phyloP scores from a whole-genome alignment of 2,113 vertebrate genomes.

The Antigone vipio region DNA sequence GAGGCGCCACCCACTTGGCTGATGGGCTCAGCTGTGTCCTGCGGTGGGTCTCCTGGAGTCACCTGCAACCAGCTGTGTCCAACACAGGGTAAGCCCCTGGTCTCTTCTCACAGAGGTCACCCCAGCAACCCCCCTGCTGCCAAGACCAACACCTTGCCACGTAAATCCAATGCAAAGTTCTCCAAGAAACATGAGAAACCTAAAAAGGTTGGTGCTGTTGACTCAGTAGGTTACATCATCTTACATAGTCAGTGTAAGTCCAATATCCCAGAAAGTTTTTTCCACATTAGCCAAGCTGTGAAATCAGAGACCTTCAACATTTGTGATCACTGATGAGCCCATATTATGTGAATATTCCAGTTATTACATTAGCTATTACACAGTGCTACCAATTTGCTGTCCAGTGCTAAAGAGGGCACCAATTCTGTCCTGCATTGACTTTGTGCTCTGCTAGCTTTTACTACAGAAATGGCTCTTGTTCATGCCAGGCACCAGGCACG shows the following conservation, averaged over 20 bases:
- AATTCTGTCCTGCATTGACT: neutral
- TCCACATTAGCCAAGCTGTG: neutral
- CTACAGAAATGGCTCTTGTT: neutral
- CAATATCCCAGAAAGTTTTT: neutral
- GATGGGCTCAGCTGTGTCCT: neutral
- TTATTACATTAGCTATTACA: neutral
- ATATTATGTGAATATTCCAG: neutral
- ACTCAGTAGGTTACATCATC: neutral
- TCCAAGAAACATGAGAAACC: neutral
- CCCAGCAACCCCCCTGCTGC: neutral
- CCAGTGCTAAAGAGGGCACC: neutral
- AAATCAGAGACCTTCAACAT: neutral
- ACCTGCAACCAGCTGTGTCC: neutral
- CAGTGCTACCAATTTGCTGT: neutral
- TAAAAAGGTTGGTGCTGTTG: neutral
- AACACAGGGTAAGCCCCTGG: neutral
- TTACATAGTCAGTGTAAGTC: neutral
- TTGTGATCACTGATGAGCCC: neutral
- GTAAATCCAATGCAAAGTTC: neutral
- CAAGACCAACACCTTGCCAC: neutral
- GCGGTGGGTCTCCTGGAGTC: fast-evolving
- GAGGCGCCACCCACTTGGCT: neutral
- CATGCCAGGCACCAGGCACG: neutral
- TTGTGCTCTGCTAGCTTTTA: neutral
- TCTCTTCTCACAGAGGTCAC: neutral